Base-by-base conservation (phyloP, 2,888 invertebrate species). In the Hecatera dysodea region DNA sequence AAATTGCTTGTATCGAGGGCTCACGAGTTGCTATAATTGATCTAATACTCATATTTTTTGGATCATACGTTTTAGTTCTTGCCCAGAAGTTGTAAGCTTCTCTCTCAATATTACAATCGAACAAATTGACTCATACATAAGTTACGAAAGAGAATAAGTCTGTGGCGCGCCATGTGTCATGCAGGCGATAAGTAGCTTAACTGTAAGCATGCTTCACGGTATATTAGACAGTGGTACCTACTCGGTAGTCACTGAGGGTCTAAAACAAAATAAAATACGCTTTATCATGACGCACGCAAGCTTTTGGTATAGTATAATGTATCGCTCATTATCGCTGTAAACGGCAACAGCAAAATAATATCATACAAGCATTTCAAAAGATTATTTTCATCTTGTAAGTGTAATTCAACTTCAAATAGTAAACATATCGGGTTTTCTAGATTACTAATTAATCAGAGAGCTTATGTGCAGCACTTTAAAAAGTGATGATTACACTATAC, bases 161-260 rank as follows among this genome's bases (percentile, higher is more conserved):
- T 48, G n/a, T 33, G 19, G 15, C 19, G 8, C 22, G 29, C 59
- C 36, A 66, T 74, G 48, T 60, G 67, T 19, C 53, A 42, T 8
- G 42, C 46, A 48, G 66, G 12, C 33, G 39, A 46, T 22, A 67
- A 48, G 24, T 19, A 44, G 12, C 50, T 39, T 22, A 71, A 44
- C 27, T 64, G 65, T 39, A 19, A 50, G 66, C 44, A 29, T 29
- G n/a, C 11, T 50, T 17, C 29, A 29, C 24, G 22, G 17, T 50
- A 29, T 24, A 19, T 36, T 48, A 22, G 27, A 27, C 27, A 22
- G 22, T n/a, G 42, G 24, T 24, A 39, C 5, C 42, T 9, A 70
- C 19, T 11, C 27, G 36, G 17, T 27, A 42, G 8, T 52, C 12
- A 70, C 19, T 7, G 11, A 15, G 33, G 8, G 42, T 42, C 17